These are phyloP conservation scores for Drosophila paranaensis DNA, from an alignment of 2,888 invertebrate genomes.

Conservation along the genomic window DNA sequence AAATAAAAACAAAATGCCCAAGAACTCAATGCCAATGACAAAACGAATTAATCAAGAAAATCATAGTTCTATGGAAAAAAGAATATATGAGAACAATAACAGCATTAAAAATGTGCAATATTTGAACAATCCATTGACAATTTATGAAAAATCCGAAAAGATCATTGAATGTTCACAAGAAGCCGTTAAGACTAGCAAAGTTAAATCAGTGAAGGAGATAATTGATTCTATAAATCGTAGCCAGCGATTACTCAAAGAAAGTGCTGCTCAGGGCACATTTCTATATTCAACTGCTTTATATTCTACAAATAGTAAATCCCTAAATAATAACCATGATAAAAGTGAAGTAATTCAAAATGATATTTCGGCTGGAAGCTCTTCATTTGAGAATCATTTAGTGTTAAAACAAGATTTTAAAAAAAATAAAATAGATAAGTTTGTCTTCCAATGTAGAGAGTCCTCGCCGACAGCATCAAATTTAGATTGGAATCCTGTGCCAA, in stretches of 20 bases:
- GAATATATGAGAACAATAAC: slow-evolving; percentile 15
- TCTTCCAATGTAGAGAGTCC: slow-evolving; percentile 78
- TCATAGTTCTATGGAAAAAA: neutral
- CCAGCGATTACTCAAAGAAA: slow-evolving; percentile 82
- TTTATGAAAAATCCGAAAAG: slow-evolving; percentile 33
- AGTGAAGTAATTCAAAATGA: slow-evolving; percentile 22
- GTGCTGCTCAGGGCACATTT: slow-evolving; percentile 76
- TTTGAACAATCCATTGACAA: slow-evolving; percentile 26
- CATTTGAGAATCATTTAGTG: slow-evolving; percentile 27
- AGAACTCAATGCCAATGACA: neutral
- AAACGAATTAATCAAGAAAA: slow-evolving; percentile 5
- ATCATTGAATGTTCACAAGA: neutral
- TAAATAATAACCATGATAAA: slow-evolving; percentile 36
- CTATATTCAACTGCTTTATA: slow-evolving; percentile 59
- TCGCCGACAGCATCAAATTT: slow-evolving; percentile 84
- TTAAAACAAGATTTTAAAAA: slow-evolving; percentile 75
- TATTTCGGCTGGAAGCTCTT: slow-evolving; percentile 8
- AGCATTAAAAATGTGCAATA: slow-evolving; percentile 7
- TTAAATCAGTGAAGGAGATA: slow-evolving; percentile 82
- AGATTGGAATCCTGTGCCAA: slow-evolving; percentile 85
- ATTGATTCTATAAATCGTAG: slow-evolving; percentile 85
- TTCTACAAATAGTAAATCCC: slow-evolving; percentile 28
- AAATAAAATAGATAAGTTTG: slow-evolving; percentile 78
- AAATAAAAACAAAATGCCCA: neutral
- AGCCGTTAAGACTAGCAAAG: slow-evolving; percentile 54